A percentile compares a stretch with the other conserved stretches of the same genome.
Evolutionary conservation across 2,113 vertebrate species (phyloP).

Genomic region (Zootoca vivipara): DNA sequence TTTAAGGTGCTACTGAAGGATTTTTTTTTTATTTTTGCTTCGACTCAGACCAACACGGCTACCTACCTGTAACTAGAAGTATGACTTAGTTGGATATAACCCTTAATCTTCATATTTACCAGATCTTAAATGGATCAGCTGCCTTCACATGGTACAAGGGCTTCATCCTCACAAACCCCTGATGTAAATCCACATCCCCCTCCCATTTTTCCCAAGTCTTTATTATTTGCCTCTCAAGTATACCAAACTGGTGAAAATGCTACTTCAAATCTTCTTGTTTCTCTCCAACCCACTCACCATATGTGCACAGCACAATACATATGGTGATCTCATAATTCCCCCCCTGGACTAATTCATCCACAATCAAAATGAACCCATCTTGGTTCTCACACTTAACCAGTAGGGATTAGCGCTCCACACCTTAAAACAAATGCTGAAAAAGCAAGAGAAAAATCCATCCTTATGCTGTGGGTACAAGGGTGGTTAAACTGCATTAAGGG

Average conservation of each 20-base stretch:
- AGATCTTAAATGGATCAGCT: too few relatives aligned
- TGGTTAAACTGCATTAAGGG: not conserved
- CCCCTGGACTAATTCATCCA: not conserved
- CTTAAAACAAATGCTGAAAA: not conserved
- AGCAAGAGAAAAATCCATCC: not conserved
- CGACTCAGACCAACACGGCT: too few relatives aligned
- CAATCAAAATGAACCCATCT: not conserved
- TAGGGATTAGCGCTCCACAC: not conserved
- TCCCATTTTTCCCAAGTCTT: not conserved
- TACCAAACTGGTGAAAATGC: not conserved
- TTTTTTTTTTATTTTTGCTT: too few relatives aligned
- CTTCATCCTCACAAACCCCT: too few relatives aligned
- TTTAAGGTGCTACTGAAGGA: too few relatives aligned
- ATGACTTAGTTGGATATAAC: too few relatives aligned
- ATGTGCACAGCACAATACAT: not conserved
- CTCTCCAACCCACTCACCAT: not conserved
- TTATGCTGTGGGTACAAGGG: not conserved
- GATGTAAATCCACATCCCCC: too few relatives aligned
- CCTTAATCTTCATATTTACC: too few relatives aligned
- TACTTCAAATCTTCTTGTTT: not conserved
- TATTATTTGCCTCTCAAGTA: not conserved
- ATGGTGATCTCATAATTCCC: not conserved
- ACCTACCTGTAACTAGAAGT: too few relatives aligned
- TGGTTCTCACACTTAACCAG: not conserved
- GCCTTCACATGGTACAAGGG: too few relatives aligned